Evolutionary conservation across 2,888 invertebrate genomes (phyloP), one percentile per base, ranked within the genome.

Genomic region (Parthenolecanium corni): DNA sequence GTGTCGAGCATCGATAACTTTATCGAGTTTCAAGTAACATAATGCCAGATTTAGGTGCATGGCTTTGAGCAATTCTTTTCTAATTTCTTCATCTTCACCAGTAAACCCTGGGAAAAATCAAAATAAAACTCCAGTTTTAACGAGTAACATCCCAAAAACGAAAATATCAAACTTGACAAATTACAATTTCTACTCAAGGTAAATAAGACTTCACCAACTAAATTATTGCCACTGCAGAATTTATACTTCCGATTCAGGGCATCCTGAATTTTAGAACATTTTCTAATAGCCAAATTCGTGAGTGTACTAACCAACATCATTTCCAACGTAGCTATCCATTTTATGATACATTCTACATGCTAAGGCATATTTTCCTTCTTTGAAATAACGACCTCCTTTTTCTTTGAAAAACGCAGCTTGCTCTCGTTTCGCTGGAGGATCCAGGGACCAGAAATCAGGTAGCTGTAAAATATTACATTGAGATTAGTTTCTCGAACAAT

Each of bases 371-470:
- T 93, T 91, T 64, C 79, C 82, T 0, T 78, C 79, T 74, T 91
- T 92, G 71, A 93, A 92, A 73, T 89, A 94, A 52, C 81, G 79
- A 0, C 92, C 95, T 51, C 95, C 97, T 71, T 89, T 93, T 66
- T 88, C 86, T 75, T 97, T 97, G 67, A 82, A 85, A 14, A 86
- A 76, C 72, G 84, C 83, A 0, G 89, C 83, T 71, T 89, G 87
- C 64, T 85, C 85, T 5, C 96, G 68, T 72, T 88, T 89, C 73
- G 95, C 89, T 0, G 77, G 74, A 0, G 79, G 77, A 65, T 87
- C 84, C 77, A 96, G 78, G 47, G 86, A 80, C 93, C 94, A 96
- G 51, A 78, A 74, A 68, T 89, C 87, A 68, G 86, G 85, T 0
- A 80, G 80, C 80, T 86, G 74, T 18, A 69, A 70, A 52, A 56